Evolutionary conservation across 2,888 invertebrate genomes (phyloP), one percentile per base, ranked within the genome.

Genomic region (Mythimna pallens): DNA sequence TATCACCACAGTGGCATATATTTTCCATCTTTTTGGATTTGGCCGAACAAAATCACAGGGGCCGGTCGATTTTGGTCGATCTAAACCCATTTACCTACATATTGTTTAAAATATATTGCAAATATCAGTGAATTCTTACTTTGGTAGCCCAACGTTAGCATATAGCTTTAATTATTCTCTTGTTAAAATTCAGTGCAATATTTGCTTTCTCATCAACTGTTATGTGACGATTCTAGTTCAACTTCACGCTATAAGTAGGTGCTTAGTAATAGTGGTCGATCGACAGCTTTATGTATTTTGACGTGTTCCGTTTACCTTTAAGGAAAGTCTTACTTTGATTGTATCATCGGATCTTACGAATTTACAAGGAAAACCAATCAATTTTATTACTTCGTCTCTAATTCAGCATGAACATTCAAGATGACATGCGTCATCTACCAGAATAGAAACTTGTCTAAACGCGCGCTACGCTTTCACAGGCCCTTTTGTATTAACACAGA

Each of bases 171-270:
- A 36, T 47, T 5, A 70, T 55, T 55, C 20, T 61, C n/a, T 22
- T 30, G 47, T 70, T 70, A 30, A 36, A 77, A 74, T 62, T 78
- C 54, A 57, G 36, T 62, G 40, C 34, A 65, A 76, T 64, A 17
- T 64, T 57, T 36, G 25, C 43, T 61, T 65, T 57, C 50, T 57
- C 57, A 30, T 65, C 30, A 43, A 71, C 77, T 77, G 43, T 61
- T 68, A n/a, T 40, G 14, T 40, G 14, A 57, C 57, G 25, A 57
- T 30, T 34, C 17, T n/a, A 12, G 30, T 52, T 78, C 34, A 40
- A 52, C 57, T 65, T 61, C 10, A 34, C 14, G 64, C 52, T 50
- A 30, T 57, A 69, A 43, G 36, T 63, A 54, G 14, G 12, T 43
- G 34, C 8, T 43, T 25, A 36, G 34, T 36, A 64, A 7, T n/a